Evolutionary conservation across 2,888 invertebrate species (phyloP), one percentile per base, ranked within the genome.

Genomic region (Parnassius smintheus): DNA sequence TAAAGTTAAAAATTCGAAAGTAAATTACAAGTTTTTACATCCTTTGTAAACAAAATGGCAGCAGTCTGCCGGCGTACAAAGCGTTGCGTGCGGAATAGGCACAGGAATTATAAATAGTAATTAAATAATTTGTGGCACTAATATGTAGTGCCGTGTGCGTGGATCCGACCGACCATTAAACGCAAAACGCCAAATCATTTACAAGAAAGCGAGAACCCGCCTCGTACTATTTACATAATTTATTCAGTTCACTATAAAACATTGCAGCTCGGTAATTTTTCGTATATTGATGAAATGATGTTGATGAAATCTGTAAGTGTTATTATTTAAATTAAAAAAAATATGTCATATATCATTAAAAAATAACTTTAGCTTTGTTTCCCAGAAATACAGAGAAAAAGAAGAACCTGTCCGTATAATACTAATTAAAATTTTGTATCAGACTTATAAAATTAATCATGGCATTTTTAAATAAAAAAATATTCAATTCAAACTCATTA

Each of bases 161-260:
- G 81, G 78, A 76, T 70, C 76, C 70, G 69, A 69, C 70, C 77
- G 75, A 78, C 85, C 81, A 88, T 88, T 88, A 88, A 78, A 81
- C 77, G 77, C 76, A 82, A 86, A 88, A 86, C 86, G 85, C 80
- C 85, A 88, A 87, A 88, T 85, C 88, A 88, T 90, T 89, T 89
- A 88, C 86, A 84, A 88, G 86, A 86, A 88, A 91, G 87, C 88
- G 84, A 88, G 85, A 86, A 81, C 84, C 85, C 83, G 80, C 85
- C 85, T 84, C 76, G 77, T 75, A 80, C 71, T 85, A 91, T 91
- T 89, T 89, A 88, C 90, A 90, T 91, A 91, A 90, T 90, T 90
- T 91, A 90, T 90, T 85, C 90, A 79, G 68, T 67, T 70, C 72
- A 72, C 69, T 66, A 53, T 70, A 70, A 71, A 78, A 67, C 64